A percentile compares a stretch with the other conserved stretches of the same genome.
Conservation (phyloP, 2,113 vertebrate species). For the Tachuris rubrigastra region DNA sequence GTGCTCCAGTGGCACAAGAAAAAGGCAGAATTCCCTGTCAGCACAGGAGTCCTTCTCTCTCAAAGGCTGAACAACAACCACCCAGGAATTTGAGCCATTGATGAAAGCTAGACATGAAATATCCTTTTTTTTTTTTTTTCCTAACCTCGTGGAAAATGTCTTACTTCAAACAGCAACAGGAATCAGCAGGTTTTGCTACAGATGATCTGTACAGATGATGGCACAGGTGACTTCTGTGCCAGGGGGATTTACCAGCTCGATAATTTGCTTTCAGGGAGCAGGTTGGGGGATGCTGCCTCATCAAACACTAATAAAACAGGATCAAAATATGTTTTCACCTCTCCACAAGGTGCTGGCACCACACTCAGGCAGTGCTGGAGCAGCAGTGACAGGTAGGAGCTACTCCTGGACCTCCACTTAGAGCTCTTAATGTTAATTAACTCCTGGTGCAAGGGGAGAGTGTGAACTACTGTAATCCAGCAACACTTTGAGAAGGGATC, state of each 20-base stretch:
- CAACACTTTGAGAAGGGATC: neutral
- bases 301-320: rapidly evolving
- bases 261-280: neutral
- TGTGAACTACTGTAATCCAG: neutral
- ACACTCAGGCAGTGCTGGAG: neutral
- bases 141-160: neutral
- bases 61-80: neutral
- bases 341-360: rapidly evolving
- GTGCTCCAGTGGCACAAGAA: neutral
- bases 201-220: neutral
- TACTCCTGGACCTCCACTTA: neutral
- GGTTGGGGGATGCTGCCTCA: neutral
- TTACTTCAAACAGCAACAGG: neutral
- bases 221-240: rapidly evolving
- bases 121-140: neutral
- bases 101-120: neutral
- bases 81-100: neutral
- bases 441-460: too few relatives aligned
- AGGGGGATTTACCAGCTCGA: neutral
- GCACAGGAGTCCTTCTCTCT: neutral
- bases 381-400: neutral
- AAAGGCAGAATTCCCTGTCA: neutral
- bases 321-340: rapidly evolving
- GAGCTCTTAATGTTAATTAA: neutral
- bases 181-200: neutral